Percentiles rank a stretch among this genome's conserved stretches.
phyloP scores from a whole-genome alignment of 2,113 vertebrate genomes.

The Pardalotus punctatus region DNA sequence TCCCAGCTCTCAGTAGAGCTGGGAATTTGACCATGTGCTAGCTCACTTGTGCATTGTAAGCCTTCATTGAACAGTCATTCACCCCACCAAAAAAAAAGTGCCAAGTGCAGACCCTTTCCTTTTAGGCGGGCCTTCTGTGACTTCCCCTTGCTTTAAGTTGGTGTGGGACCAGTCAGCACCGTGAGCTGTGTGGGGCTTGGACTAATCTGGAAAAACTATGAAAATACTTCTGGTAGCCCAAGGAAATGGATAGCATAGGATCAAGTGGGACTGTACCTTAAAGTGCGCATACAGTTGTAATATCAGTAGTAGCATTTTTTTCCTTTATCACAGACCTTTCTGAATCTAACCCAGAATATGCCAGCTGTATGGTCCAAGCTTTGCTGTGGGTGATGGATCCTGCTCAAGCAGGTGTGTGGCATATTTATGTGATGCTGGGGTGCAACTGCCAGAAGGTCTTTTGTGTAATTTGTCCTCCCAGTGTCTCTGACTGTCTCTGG shows the following conservation, averaged over 20 bases:
- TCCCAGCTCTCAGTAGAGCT: not conserved
- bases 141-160: not conserved
- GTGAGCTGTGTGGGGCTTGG: rapidly evolving
- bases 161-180: not conserved
- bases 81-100: rapidly evolving
- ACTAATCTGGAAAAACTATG: not conserved
- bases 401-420: not conserved
- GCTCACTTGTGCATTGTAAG: not conserved
- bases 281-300: not conserved
- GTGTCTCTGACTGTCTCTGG: not conserved
- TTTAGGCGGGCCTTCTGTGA: not conserved
- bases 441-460: conserved; percentile 6
- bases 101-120: not conserved
- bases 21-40: not conserved
- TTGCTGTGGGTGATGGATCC: not conserved
- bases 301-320: not conserved
- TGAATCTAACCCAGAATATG: not conserved
- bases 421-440: not conserved
- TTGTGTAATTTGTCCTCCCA: conserved; percentile 23
- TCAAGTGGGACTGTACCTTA: not conserved
- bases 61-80: not conserved
- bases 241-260: not conserved
- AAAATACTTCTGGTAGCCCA: not conserved
- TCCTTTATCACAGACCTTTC: not conserved
- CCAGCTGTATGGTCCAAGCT: not conserved